A percentile compares a stretch with the other conserved stretches of the same genome.
These are phyloP conservation scores for Dysmachus trigonus DNA, from an alignment of 2,888 invertebrate genomes.

Conservation along the genomic window DNA sequence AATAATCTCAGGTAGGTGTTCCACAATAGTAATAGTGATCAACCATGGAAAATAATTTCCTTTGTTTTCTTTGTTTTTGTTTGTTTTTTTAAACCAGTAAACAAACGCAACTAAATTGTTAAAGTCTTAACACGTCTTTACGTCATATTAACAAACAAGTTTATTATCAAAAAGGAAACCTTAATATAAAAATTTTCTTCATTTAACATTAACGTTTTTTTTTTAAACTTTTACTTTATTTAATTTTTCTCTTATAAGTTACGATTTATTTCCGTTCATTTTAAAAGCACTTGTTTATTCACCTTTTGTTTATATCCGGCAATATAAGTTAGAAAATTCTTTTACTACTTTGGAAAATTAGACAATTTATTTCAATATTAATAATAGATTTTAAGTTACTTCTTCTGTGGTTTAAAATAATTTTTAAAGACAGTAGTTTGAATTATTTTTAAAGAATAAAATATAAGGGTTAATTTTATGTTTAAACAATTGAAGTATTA, in stretches of 20 bases:
- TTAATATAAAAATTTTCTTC: slow-evolving; percentile 39
- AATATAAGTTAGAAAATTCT: background rate
- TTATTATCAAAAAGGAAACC: slow-evolving; percentile 43
- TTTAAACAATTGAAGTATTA: no score
- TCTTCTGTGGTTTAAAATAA: no score
- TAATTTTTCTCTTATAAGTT: slow-evolving; percentile 27
- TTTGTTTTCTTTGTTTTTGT: background rate
- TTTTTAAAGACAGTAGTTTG: no score
- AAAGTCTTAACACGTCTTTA: background rate
- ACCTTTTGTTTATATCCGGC: slow-evolving; percentile 31
- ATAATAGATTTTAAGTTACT: background rate
- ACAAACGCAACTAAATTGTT: background rate
- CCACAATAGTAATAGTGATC: background rate
- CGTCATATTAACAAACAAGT: slow-evolving; percentile 33
- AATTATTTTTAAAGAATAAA: no score
- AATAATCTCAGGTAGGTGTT: background rate
- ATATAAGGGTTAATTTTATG: no score
- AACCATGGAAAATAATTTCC: background rate
- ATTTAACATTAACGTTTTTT: slow-evolving; percentile 30
- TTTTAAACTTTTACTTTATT: slow-evolving; percentile 38
- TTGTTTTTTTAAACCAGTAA: background rate
- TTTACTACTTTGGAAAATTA: background rate
- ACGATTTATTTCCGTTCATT: slow-evolving; percentile 6
- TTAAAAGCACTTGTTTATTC: slow-evolving; percentile 49
- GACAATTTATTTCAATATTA: background rate